phyloP scores from a whole-genome alignment of 2,113 vertebrate genomes.

The Zosterops lateralis region DNA sequence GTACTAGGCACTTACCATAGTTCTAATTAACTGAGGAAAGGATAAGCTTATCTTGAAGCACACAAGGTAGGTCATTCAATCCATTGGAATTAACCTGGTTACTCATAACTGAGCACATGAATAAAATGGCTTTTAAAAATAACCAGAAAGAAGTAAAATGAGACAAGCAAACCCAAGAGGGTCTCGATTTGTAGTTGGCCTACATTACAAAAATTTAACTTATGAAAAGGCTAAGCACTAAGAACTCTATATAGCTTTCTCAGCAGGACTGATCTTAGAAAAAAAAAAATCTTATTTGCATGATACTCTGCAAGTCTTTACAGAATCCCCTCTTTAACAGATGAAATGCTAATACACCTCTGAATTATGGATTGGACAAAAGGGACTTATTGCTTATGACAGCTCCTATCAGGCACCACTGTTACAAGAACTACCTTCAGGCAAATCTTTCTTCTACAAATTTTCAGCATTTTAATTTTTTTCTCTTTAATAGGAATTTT shows the following conservation, averaged over 20 bases:
- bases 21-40: conserved; percentile 19
- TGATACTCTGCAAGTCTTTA: background rate
- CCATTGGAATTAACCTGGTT: background rate
- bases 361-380: background rate
- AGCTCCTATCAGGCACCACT: background rate
- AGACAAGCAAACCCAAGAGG: background rate
- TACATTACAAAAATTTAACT: background rate
- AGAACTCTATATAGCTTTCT: background rate
- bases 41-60: background rate
- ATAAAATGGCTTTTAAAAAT: background rate
- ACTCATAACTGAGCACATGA: background rate
- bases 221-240: background rate
- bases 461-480: background rate
- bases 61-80: background rate
- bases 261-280: background rate
- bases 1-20: background rate
- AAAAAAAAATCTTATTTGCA: background rate
- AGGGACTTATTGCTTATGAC: background rate
- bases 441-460: background rate
- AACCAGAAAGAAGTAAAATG: background rate
- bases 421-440: background rate
- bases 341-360: background rate
- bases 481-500: background rate
- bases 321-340: background rate
- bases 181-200: background rate